Conservation (phyloP, 2,113 vertebrate genomes). For the Phodopus roborovskii region DNA sequence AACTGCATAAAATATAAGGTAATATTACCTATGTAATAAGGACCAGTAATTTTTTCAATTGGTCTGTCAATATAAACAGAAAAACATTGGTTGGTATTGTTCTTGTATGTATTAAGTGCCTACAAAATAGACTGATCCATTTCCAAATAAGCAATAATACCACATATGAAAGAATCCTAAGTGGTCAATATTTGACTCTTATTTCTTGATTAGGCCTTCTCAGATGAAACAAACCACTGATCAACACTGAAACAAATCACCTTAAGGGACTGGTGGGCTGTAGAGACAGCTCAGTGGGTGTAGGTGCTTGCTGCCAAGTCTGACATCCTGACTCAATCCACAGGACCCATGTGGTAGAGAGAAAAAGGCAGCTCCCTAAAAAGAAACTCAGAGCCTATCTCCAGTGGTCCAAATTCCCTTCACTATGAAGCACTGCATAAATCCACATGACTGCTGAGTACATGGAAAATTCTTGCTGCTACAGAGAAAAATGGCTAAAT, state of each 20-base stretch:
- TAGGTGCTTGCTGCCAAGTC: neutral
- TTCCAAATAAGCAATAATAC: constrained; percentile 6
- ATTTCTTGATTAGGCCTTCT: neutral
- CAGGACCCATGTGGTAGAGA: neutral
- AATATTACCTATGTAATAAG: constrained; percentile 12
- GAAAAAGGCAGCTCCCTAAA: neutral
- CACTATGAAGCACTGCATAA: neutral
- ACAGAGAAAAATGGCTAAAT: neutral
- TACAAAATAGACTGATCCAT: neutral
- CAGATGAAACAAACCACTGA: neutral
- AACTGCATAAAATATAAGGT: neutral
- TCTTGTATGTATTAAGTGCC: neutral
- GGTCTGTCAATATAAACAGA: neutral
- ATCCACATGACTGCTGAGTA: neutral
- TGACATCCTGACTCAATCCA: neutral
- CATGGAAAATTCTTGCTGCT: neutral
- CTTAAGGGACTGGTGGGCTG: neutral
- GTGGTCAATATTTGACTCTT: neutral
- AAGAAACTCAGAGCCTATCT: neutral
- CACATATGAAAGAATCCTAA: neutral
- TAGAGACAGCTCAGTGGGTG: neutral
- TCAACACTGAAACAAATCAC: neutral
- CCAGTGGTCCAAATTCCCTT: neutral
- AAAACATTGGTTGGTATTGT: neutral
- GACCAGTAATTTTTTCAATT: constrained; percentile 9